Percentiles rank a stretch among this genome's conserved stretches.
phyloP scores from a whole-genome alignment of 2,888 invertebrate genomes.

The Euphydryas editha region DNA sequence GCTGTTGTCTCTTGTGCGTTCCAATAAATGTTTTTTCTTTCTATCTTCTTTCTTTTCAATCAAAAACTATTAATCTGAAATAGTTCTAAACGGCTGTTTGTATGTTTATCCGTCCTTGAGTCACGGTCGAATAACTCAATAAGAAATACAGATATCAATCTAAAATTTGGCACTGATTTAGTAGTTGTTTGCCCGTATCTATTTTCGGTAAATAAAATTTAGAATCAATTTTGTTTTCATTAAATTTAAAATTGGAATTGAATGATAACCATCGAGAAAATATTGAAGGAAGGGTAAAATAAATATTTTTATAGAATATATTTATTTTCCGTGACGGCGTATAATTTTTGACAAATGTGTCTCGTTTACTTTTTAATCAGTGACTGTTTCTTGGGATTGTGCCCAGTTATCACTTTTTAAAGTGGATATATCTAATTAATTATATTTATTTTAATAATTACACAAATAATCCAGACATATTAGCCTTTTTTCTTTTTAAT shows the following conservation, averaged over 20 bases:
- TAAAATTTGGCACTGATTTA: conserved; percentile 1
- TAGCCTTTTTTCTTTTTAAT: no score
- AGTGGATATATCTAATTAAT: no score
- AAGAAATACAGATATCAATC: neutral
- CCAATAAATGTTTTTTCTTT: no score
- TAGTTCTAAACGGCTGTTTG: neutral
- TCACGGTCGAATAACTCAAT: conserved; percentile 9
- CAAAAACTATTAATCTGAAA: no score
- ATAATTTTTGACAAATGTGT: no score
- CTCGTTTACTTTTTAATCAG: no score
- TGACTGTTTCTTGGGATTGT: no score
- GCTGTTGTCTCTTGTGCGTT: no score
- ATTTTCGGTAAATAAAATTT: conserved; percentile 1
- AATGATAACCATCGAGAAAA: neutral
- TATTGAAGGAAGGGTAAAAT: neutral
- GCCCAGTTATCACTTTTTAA: no score
- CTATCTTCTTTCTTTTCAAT: no score
- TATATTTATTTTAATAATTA: no score
- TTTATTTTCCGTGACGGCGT: neutral
- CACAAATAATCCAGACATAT: no score
- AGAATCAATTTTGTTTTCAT: conserved; percentile 2
- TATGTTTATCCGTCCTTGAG: neutral
- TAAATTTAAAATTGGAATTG: neutral
- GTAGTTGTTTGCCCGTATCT: conserved; percentile 1
- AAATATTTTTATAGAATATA: neutral